Base-by-base conservation (phyloP, 35 echinoderm and acorn worm species). In the Chiridota heheva region DNA sequence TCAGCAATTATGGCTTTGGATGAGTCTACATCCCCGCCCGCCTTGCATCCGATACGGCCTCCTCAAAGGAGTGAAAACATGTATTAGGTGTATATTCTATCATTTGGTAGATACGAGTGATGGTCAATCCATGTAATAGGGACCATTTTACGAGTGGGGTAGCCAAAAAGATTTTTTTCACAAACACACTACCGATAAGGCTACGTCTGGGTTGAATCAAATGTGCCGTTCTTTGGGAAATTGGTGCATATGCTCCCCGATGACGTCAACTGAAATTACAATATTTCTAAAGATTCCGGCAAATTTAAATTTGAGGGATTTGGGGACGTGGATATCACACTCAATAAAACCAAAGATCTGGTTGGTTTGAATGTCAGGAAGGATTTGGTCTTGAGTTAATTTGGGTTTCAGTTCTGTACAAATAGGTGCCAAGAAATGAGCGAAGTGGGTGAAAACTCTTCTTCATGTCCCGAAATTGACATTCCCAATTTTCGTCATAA, bases 131-230 rank as follows among this genome's bases (percentile, higher is more conserved):
- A 20, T 77, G 17, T 0, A 56, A 44, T 1, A 77, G 47, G 36
- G 51, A 77, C 44, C 73, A 77, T 17, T 77, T 77, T 10, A 77
- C 46, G 0, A 77, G 48, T 8, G 73, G 73, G 3, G 73, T 77
- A 2, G 45, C 28, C 47, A 77, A 13, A n/a, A 77, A 58, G 36
- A 77, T 77, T 55, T 77, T 77, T 2, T 77, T 73, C 6, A 45
- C 73, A 59, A 78, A 78, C 73, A 78, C 59, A 60, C 73, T 78
- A 1, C 73, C 73, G 56, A 78, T 78, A 7, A 78, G 73, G 31
- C 73, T 78, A 16, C 43, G 20, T 53, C 73, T 45, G 24, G 73
- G 73, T 25, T 40, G 38, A 1, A 2, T 43, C 40, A 72, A 13
- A 53, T 53, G n/a, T n/a, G 10, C 10, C n/a, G 48, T 53, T 53